These are phyloP conservation scores for Spea hammondii DNA, from an alignment of 2,797 vertebrate species.

Conservation along the genomic window DNA sequence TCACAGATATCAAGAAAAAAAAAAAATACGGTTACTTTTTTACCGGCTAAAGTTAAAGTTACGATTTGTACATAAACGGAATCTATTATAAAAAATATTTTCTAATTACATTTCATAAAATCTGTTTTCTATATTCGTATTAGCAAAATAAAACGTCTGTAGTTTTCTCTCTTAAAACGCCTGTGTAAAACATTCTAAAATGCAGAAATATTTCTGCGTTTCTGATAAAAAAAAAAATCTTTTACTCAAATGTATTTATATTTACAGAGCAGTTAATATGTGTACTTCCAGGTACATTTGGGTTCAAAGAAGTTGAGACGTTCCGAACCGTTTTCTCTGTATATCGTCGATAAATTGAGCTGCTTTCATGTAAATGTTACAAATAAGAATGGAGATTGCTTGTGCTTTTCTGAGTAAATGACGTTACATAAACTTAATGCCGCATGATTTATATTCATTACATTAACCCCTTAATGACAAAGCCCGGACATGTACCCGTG, in stretches of 20 bases:
- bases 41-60: slow-evolving; percentile 71
- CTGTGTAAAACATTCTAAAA: slow-evolving; percentile 46
- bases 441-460: not conserved
- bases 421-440: not conserved
- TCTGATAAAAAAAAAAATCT: slow-evolving; percentile 28
- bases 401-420: not conserved
- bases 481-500: too few species aligned
- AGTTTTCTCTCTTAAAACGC: slow-evolving; percentile 34
- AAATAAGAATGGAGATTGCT: not conserved
- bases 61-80: slow-evolving; percentile 62
- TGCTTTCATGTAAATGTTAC: slow-evolving; percentile 2
- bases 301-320: slow-evolving; percentile 27
- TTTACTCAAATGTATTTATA: slow-evolving; percentile 31
- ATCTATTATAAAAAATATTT: slow-evolving; percentile 66
- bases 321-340: not conserved
- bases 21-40: slow-evolving; percentile 59
- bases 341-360: not conserved
- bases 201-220: slow-evolving; percentile 30
- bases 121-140: slow-evolving; percentile 63
- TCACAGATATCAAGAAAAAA: slow-evolving; percentile 59
- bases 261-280: slow-evolving; percentile 45
- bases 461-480: too few species aligned
- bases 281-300: slow-evolving; percentile 32
- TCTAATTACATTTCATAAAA: slow-evolving; percentile 63
- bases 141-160: slow-evolving; percentile 62